phyloP scores from a whole-genome alignment of 2,888 invertebrate species.

The Phaonia tiefii region DNA sequence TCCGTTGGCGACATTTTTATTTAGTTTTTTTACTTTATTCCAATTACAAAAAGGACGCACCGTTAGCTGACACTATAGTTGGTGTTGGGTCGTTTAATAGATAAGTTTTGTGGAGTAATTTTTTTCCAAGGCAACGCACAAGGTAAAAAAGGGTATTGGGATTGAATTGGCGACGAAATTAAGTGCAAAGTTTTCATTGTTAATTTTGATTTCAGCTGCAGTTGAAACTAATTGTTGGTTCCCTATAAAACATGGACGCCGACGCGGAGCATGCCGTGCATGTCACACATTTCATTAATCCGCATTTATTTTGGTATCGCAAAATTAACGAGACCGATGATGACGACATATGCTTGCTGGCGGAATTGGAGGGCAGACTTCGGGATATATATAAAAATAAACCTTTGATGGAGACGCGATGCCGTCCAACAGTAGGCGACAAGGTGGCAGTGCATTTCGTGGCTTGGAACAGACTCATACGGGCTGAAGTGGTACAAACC shows the following conservation, averaged over 20 bases:
- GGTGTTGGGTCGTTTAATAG: no score
- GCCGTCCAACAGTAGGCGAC: slow-evolving; percentile 67
- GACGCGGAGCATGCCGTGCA: slow-evolving; percentile 67
- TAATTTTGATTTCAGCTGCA: neutral
- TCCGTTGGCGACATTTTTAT: no score
- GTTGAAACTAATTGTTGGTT: slow-evolving; percentile 6
- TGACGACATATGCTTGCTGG: slow-evolving; percentile 62
- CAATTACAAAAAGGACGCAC: no score
- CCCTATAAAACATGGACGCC: neutral
- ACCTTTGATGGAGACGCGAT: slow-evolving; percentile 44
- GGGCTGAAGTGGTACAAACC: slow-evolving; percentile 68
- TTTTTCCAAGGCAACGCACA: no score
- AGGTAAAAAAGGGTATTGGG: no score
- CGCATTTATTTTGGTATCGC: slow-evolving; percentile 72
- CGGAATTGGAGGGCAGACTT: slow-evolving; percentile 66
- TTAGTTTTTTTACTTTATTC: no score
- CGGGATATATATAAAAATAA: slow-evolving; percentile 66
- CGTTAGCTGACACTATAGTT: no score
- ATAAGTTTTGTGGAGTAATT: no score
- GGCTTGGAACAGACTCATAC: slow-evolving; percentile 71
- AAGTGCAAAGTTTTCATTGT: no score
- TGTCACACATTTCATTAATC: slow-evolving; percentile 72
- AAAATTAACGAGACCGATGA: slow-evolving; percentile 68
- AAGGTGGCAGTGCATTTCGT: slow-evolving; percentile 69
- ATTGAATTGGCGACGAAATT: no score